These are phyloP conservation scores for Lordiphosa fenestrarum DNA, from an alignment of 2,888 invertebrate genomes.

Conservation along the genomic window DNA sequence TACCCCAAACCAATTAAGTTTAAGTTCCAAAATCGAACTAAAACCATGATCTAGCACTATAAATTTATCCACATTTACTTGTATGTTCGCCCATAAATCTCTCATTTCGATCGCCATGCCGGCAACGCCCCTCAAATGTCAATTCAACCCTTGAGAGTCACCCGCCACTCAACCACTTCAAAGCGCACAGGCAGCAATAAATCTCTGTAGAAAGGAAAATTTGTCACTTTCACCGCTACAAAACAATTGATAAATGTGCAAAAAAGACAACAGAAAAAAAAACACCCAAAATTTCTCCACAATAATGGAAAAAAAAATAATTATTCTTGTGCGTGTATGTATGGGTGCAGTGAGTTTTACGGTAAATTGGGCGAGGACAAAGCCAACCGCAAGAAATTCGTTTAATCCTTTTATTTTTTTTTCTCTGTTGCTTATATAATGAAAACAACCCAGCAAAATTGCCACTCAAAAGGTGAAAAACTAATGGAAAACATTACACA, in stretches of 20 bases:
- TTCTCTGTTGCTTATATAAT: constrained; percentile 10
- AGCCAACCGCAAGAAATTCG: constrained; percentile 34
- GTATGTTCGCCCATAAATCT: constrained; percentile 10
- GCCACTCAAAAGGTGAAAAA: constrained; percentile 70
- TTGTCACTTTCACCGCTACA: constrained; percentile 64
- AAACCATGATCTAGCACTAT: not conserved
- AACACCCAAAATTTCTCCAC: constrained; percentile 18
- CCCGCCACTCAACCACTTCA: constrained; percentile 61
- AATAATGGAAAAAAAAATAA: constrained; percentile 28
- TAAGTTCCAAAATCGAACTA: not conserved
- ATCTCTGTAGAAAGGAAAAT: constrained; percentile 46
- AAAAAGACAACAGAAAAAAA: constrained; percentile 24
- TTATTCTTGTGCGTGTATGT: constrained; percentile 4
- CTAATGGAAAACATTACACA: constrained; percentile 49
- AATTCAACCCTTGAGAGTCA: constrained; percentile 62
- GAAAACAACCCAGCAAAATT: constrained; percentile 39
- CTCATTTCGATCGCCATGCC: constrained; percentile 14
- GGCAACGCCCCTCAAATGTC: constrained; percentile 32
- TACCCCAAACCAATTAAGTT: too few species aligned
- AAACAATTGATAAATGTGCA: constrained; percentile 64
- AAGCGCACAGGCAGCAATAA: constrained; percentile 41
- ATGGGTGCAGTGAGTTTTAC: constrained; percentile 46
- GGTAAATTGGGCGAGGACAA: constrained; percentile 63
- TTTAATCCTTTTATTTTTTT: constrained; percentile 50
- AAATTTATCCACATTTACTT: not conserved